phyloP scores from a whole-genome alignment of 1,140 invertebrate species.

The Gryllus bimaculatus region DNA sequence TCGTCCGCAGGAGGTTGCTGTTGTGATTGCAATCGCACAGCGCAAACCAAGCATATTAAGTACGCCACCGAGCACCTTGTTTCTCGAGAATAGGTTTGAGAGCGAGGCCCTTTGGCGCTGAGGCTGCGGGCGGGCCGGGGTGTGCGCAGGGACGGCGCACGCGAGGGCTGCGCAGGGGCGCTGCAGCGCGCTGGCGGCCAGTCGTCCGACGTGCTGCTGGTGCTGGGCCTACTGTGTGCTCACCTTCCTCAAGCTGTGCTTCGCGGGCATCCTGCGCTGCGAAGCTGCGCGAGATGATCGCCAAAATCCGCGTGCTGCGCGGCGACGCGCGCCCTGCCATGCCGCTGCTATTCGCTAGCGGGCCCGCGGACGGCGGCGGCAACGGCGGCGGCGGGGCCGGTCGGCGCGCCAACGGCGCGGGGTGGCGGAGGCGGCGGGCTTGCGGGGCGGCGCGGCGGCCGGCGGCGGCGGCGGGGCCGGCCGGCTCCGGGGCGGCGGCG shows the following conservation, averaged over 20 bases:
- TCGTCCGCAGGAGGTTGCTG: too few species aligned
- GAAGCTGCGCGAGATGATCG: conserved; percentile 70
- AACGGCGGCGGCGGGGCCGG: not conserved
- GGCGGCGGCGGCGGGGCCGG: not conserved
- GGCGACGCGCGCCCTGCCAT: conserved; percentile 30
- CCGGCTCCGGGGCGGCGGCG: not conserved
- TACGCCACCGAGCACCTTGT: too few species aligned
- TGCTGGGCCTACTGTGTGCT: conserved; percentile 80
- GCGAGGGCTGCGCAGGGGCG: conserved; percentile 51
- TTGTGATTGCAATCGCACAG: too few species aligned
- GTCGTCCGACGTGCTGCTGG: conserved; percentile 70
- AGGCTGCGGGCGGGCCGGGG: too few species aligned
- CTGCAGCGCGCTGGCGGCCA: conserved; percentile 61
- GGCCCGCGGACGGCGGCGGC: conserved; percentile 20
- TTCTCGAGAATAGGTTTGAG: too few species aligned
- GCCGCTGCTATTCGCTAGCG: conserved; percentile 25
- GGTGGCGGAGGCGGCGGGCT: not conserved
- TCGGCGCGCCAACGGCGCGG: not conserved
- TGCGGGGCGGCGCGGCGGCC: conserved; percentile 30
- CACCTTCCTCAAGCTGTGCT: conserved; percentile 81
- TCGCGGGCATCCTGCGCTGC: conserved; percentile 67
- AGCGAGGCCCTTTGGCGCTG: too few species aligned
- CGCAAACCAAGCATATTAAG: too few species aligned
- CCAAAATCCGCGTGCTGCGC: conserved; percentile 63
- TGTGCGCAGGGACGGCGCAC: not conserved